phyloP scores from a whole-genome alignment of 35 echinoderm and acorn worm species.

The Amphiura filiformis region DNA sequence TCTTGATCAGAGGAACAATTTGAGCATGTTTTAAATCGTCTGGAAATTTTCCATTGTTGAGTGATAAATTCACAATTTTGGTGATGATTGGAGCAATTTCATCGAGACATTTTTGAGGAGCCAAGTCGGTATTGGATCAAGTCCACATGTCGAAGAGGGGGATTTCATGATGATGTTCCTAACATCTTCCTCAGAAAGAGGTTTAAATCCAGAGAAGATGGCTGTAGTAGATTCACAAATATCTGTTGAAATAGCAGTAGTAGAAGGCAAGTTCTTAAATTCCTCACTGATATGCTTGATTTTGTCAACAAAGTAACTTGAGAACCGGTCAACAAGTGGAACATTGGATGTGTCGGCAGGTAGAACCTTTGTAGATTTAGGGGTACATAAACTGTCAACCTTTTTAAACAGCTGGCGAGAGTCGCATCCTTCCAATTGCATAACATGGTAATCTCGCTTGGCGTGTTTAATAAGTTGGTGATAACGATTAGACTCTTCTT shows the following conservation, averaged over 20 bases:
- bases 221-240: neutral
- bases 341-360: neutral
- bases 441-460: neutral
- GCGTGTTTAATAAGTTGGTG: neutral
- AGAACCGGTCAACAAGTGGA: neutral
- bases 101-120: no score
- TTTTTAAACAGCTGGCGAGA: slow-evolving; percentile 1
- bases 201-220: neutral
- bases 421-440: slow-evolving; percentile 12
- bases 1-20: neutral
- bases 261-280: neutral
- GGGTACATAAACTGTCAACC: neutral
- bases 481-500: slow-evolving; percentile 16
- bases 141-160: neutral
- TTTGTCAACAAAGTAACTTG: neutral
- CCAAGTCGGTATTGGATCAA: no score
- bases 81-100: neutral
- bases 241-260: neutral
- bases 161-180: neutral
- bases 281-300: neutral
- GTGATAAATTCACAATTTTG: neutral
- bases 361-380: neutral
- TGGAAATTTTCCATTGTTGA: neutral
- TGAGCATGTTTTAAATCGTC: slow-evolving; percentile 11
- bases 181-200: neutral